Evolutionary conservation across 92 coral and sea anemone genomes (phyloP).

Genomic region (Anthopleura xanthogrammica): DNA sequence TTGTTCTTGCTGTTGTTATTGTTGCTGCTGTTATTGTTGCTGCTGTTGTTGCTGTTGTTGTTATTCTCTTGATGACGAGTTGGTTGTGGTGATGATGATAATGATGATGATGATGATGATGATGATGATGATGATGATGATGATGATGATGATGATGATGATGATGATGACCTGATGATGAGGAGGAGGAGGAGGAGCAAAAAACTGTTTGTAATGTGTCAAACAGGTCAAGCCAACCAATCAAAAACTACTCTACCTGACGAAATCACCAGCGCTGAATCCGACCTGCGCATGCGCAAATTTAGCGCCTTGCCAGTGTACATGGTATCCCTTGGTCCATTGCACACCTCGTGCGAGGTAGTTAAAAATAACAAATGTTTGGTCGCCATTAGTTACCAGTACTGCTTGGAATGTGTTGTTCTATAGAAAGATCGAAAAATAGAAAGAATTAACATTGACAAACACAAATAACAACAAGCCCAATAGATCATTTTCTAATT

Average conservation of each 20-base stretch:
- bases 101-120: too few species aligned
- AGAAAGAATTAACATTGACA: too few species aligned
- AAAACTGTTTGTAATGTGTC: background rate
- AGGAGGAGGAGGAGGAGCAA: too few species aligned
- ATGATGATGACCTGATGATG: background rate
- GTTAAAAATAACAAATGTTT: slow-evolving; percentile 79
- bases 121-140: too few species aligned
- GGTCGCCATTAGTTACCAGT: slow-evolving; percentile 65
- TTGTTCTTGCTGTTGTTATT: too few species aligned
- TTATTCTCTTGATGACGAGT: too few species aligned
- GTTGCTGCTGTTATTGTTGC: too few species aligned
- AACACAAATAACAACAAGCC: too few species aligned
- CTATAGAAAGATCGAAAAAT: slow-evolving; percentile 27
- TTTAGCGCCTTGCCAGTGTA: slow-evolving; percentile 37
- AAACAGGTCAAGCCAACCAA: background rate
- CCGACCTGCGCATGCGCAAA: slow-evolving; percentile 70
- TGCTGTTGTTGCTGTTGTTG: too few species aligned
- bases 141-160: background rate
- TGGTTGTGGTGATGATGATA: too few species aligned
- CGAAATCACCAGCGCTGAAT: slow-evolving; percentile 75
- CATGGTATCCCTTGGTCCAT: slow-evolving; percentile 76
- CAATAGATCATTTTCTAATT: background rate
- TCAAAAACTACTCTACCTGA: slow-evolving; percentile 55
- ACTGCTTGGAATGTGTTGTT: slow-evolving; percentile 84
- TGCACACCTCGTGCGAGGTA: slow-evolving; percentile 64